Conservation (phyloP, 2,888 invertebrate genomes). For the Escarpia spicata region DNA sequence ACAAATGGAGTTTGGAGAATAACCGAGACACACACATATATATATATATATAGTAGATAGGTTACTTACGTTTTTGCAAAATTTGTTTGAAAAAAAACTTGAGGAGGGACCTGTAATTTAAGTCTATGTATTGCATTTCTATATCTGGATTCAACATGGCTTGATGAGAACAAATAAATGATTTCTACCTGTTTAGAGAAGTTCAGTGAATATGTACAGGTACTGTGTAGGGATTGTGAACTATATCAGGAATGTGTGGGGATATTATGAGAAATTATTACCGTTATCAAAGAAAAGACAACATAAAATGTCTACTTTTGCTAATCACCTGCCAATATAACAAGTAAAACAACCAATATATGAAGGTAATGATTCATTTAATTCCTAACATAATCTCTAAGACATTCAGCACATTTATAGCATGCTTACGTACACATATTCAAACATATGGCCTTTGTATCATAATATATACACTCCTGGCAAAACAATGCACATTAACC, state of each 20-base stretch:
- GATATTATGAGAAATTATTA: background rate
- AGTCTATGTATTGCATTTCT: too few relatives aligned
- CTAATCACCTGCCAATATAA: background rate
- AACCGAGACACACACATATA: too few relatives aligned
- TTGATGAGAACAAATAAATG: too few relatives aligned
- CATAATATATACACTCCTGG: constrained; percentile 16
- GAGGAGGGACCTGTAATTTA: too few relatives aligned
- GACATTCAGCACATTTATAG: constrained; percentile 11
- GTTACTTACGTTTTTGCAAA: too few relatives aligned
- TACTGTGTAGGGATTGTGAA: too few relatives aligned
- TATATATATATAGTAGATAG: too few relatives aligned
- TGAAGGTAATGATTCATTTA: background rate
- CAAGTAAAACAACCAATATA: background rate
- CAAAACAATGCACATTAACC: constrained; percentile 14
- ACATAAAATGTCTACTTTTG: background rate
- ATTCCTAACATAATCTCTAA: background rate
- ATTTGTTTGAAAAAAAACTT: too few relatives aligned
- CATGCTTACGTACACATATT: constrained; percentile 1
- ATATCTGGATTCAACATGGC: too few relatives aligned
- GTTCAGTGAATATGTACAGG: too few relatives aligned
- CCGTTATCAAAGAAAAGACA: background rate
- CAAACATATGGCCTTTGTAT: constrained; percentile 12
- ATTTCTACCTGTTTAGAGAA: too few relatives aligned
- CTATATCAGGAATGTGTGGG: background rate
- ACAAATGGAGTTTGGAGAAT: too few relatives aligned